These are phyloP conservation scores for Hypsopygia costalis DNA, from an alignment of 2,888 invertebrate genomes.

Conservation along the genomic window DNA sequence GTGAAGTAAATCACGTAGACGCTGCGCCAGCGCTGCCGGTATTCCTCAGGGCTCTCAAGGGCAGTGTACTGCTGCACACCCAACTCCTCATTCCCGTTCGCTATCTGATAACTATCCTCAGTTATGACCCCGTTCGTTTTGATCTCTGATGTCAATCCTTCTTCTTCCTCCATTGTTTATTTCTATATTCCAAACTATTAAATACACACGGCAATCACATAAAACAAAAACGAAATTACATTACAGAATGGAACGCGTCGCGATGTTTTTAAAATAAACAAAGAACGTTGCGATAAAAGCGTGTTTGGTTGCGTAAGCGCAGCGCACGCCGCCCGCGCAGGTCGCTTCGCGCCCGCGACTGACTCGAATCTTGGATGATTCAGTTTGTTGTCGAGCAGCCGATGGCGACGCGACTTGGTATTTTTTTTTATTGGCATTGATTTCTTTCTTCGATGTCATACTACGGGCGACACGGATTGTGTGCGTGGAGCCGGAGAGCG, in stretches of 20 bases:
- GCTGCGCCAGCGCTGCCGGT: slow-evolving; percentile 87
- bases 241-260: not conserved
- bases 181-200: not conserved
- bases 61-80: slow-evolving; percentile 2
- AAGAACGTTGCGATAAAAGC: slow-evolving; percentile 5
- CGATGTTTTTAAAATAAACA: slow-evolving; percentile 4
- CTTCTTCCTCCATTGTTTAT: slow-evolving; percentile 1
- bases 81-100: slow-evolving; percentile 8
- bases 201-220: no score
- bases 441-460: slow-evolving; percentile 15
- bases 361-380: no score
- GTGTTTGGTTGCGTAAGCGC: not conserved
- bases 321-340: slow-evolving; percentile 1
- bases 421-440: slow-evolving; percentile 25
- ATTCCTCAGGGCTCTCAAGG: slow-evolving; percentile 85
- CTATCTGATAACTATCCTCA: slow-evolving; percentile 13
- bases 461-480: no score
- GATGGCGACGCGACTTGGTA: slow-evolving; percentile 13
- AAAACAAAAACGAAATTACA: no score
- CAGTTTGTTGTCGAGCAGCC: no score
- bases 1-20: slow-evolving; percentile 92
- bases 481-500: no score
- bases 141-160: slow-evolving; percentile 1
- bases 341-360: slow-evolving; percentile 5
- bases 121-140: slow-evolving; percentile 5